phyloP scores from a whole-genome alignment of 2,888 invertebrate species.

The Troides aeacus region DNA sequence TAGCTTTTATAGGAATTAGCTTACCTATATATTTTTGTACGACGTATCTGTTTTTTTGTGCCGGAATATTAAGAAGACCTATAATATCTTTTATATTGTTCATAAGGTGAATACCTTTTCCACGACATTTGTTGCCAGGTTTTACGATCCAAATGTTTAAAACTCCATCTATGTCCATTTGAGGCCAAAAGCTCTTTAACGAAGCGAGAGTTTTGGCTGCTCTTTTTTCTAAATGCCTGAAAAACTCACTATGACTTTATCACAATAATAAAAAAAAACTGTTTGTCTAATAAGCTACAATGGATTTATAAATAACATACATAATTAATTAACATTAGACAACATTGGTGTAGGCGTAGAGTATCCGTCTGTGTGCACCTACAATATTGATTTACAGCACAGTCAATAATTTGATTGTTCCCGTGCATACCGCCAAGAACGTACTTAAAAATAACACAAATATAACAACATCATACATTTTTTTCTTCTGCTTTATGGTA shows the following conservation, averaged over 20 bases:
- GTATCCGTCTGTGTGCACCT: too few species aligned
- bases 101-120: slow-evolving; percentile 92
- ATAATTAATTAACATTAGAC: too few species aligned
- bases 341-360: too few species aligned
- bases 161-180: slow-evolving; percentile 90
- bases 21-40: slow-evolving; percentile 97
- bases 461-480: too few species aligned
- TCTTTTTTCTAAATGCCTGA: slow-evolving; percentile 73
- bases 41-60: slow-evolving; percentile 89
- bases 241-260: slow-evolving; percentile 28
- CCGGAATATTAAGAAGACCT: slow-evolving; percentile 84
- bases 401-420: too few species aligned
- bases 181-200: slow-evolving; percentile 88
- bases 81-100: slow-evolving; percentile 92
- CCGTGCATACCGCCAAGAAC: too few species aligned
- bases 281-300: too few species aligned
- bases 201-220: slow-evolving; percentile 82
- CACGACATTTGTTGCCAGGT: slow-evolving; percentile 95
- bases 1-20: background rate
- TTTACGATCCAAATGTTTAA: slow-evolving; percentile 97
- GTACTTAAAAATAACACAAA: too few species aligned
- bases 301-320: too few species aligned
- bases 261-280: background rate
- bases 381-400: too few species aligned
- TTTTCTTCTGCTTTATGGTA: too few species aligned